phyloP scores from a whole-genome alignment of 2,113 vertebrate species.

The Coreoperca whiteheadi region DNA sequence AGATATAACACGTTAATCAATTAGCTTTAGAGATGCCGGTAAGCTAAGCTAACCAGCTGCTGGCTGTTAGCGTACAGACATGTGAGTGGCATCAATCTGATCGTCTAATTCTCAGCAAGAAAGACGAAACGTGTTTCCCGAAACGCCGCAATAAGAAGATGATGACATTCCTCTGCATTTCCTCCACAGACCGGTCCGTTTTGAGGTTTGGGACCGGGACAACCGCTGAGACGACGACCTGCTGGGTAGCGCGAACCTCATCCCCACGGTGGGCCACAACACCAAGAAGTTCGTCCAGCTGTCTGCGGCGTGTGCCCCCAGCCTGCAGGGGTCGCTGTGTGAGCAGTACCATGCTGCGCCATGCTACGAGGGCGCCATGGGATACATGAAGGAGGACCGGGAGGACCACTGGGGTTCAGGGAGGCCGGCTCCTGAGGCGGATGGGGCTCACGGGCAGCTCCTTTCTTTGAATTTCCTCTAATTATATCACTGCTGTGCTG shows the following conservation, averaged over 20 bases:
- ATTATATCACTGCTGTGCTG: not conserved
- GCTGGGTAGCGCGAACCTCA: not conserved
- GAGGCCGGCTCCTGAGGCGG: not conserved
- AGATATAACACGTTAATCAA: too few relatives aligned
- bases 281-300: not conserved
- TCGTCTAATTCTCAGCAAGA: not conserved
- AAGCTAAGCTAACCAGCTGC: too few relatives aligned
- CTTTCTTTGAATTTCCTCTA: not conserved
- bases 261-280: not conserved
- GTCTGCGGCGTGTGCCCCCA: slow-evolving; percentile 65
- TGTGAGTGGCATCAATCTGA: not conserved
- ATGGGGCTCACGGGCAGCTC: not conserved
- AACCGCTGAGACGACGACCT: slow-evolving; percentile 33
- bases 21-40: too few relatives aligned
- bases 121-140: too few relatives aligned
- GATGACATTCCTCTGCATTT: not conserved
- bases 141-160: too few relatives aligned
- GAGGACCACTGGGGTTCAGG: not conserved
- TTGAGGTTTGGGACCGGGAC: slow-evolving; percentile 53
- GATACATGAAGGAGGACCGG: not conserved
- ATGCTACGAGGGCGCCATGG: not conserved
- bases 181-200: not conserved
- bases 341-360: slow-evolving; percentile 67
- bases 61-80: not conserved
- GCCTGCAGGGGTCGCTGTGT: slow-evolving; percentile 74